A percentile compares a stretch with the other conserved stretches of the same genome.
phyloP scores from a whole-genome alignment of 2,888 invertebrate species.

The Pseudococcus viburni region DNA sequence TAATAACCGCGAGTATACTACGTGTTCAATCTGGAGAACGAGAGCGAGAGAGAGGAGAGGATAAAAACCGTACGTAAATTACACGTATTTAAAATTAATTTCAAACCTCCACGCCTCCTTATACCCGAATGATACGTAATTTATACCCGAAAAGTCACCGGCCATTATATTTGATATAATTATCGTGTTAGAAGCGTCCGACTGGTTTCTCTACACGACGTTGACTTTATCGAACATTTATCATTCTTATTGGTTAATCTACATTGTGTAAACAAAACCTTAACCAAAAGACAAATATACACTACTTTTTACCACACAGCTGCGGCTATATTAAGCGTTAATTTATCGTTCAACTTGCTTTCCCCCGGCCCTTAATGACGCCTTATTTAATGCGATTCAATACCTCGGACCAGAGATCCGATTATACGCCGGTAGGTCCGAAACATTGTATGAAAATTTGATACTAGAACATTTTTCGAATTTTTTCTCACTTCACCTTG shows the following conservation, averaged over 20 bases:
- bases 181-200: constrained; percentile 9
- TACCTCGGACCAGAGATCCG: background rate
- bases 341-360: constrained; percentile 24
- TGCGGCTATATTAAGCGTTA: background rate
- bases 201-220: constrained; percentile 20
- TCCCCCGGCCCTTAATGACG: background rate
- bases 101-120: constrained; percentile 42
- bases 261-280: constrained; percentile 41
- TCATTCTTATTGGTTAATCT: constrained; percentile 52
- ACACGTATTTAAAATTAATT: constrained; percentile 39
- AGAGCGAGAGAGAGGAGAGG: background rate
- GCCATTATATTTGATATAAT: constrained; percentile 50
- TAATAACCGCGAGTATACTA: background rate
- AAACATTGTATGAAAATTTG: background rate
- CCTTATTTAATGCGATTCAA: background rate
- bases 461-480: background rate
- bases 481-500: background rate
- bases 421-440: background rate
- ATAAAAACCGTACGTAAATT: background rate
- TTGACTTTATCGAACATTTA: constrained; percentile 44
- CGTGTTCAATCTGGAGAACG: background rate
- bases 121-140: constrained; percentile 37
- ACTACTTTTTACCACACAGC: background rate
- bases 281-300: constrained; percentile 6
- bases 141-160: constrained; percentile 50